Evolutionary conservation across 2,113 vertebrate genomes (phyloP).

Genomic region (Syngnathus scovelli): DNA sequence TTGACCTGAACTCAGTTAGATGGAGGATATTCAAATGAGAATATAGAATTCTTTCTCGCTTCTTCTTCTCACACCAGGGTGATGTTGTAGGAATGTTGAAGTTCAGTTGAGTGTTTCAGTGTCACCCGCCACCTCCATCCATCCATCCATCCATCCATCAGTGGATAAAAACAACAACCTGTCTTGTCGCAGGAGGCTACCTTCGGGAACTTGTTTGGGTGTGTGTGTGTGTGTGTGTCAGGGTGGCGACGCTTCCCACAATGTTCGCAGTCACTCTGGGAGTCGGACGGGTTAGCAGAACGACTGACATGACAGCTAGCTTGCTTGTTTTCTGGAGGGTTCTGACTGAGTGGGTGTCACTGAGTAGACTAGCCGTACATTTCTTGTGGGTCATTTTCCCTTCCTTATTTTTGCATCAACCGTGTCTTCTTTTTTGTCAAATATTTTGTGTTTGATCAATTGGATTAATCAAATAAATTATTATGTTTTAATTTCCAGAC

Average conservation of each 20-base stretch:
- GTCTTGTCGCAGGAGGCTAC: conserved; percentile 2
- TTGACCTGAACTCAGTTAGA: neutral
- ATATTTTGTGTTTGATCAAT: no score
- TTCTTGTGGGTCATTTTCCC: neutral
- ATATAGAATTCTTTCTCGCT: neutral
- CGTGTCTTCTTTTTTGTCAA: neutral
- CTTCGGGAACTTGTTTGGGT: neutral
- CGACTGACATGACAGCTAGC: conserved; percentile 2
- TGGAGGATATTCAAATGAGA: neutral
- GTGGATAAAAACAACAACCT: conserved; percentile 1
- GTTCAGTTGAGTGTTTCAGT: conserved; percentile 3
- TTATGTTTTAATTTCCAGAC: no score
- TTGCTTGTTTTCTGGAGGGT: conserved; percentile 5
- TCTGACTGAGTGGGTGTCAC: neutral
- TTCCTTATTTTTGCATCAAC: neutral
- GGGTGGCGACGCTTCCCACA: neutral
- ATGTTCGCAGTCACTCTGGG: conserved; percentile 3
- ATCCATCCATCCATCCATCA: neutral
- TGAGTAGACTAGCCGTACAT: neutral
- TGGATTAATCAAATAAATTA: no score
- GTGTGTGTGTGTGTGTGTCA: neutral
- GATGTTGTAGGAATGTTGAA: neutral
- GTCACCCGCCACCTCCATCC: neutral
- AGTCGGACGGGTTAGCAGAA: conserved; percentile 1
- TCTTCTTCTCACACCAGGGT: neutral